phyloP scores from a whole-genome alignment of 2,113 vertebrate genomes.

The Callionymus lyra region DNA sequence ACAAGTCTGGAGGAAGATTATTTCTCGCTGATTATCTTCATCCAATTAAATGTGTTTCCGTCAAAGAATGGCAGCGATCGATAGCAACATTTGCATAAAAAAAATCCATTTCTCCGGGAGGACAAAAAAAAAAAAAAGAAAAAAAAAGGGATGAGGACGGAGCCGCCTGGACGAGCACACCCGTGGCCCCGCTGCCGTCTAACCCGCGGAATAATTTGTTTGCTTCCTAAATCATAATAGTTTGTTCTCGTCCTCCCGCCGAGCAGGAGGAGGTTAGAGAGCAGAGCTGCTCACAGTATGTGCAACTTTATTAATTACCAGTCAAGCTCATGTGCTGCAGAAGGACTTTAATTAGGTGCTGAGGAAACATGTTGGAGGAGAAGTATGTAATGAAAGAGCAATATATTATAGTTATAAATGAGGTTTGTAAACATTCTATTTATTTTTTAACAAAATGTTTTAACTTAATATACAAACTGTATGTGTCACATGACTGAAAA shows the following conservation, averaged over 20 bases:
- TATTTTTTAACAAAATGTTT: no score
- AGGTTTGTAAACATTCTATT: no score
- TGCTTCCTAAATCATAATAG: conserved; percentile 42
- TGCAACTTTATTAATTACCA: conserved; percentile 38
- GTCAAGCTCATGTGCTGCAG: conserved; percentile 16
- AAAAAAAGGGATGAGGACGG: conserved; percentile 47
- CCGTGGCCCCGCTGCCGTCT: conserved; percentile 38
- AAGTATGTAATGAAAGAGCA: no score
- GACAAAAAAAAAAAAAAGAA: no score
- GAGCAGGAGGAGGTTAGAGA: conserved; percentile 27
- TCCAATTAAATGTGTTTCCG: conserved; percentile 60
- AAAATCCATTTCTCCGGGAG: conserved; percentile 65
- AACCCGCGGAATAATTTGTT: conserved; percentile 55
- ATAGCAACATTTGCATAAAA: conserved; percentile 72
- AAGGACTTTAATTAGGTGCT: conserved; percentile 36
- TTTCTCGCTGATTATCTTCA: conserved; percentile 62
- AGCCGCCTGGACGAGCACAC: conserved; percentile 54
- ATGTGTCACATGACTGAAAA: no score
- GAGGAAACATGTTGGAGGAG: not conserved
- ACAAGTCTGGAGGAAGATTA: conserved; percentile 44
- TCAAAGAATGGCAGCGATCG: conserved; percentile 56
- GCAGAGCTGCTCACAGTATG: conserved; percentile 20
- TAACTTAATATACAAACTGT: no score
- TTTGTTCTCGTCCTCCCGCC: conserved; percentile 28
- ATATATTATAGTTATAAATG: no score